Evolutionary conservation across 2,888 invertebrate genomes (phyloP).

Genomic region (Cephus pygmeus): DNA sequence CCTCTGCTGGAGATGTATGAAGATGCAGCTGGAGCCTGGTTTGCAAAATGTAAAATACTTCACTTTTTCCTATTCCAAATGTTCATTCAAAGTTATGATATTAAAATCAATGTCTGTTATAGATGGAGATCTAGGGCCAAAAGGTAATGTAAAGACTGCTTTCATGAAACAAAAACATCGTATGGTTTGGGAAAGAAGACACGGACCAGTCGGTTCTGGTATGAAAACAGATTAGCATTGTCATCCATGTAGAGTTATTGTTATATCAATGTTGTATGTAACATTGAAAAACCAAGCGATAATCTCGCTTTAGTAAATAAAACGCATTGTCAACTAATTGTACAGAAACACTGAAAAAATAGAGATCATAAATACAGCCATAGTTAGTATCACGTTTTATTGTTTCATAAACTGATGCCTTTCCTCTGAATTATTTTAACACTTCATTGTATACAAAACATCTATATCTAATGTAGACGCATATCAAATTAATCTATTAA

Average conservation of each 20-base stretch:
- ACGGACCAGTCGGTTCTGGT: constrained; percentile 81
- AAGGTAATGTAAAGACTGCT: constrained; percentile 77
- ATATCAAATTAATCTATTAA: constrained; percentile 50
- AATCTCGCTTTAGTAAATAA: background rate
- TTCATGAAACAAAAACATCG: constrained; percentile 99
- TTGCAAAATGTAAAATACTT: constrained; percentile 85
- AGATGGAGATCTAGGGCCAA: constrained; percentile 94
- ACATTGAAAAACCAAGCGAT: background rate
- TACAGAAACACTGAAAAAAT: background rate
- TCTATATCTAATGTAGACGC: constrained; percentile 41
- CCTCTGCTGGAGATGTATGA: constrained; percentile 78
- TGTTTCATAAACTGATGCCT: background rate
- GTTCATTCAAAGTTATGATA: background rate
- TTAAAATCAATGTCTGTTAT: constrained; percentile 37
- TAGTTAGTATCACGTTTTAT: background rate
- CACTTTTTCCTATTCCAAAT: background rate
- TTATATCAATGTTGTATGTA: constrained; percentile 36
- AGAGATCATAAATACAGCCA: background rate
- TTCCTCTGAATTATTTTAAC: background rate
- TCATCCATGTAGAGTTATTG: constrained; percentile 24
- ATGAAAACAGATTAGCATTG: constrained; percentile 64
- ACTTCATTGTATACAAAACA: constrained; percentile 35
- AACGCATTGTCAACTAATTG: background rate
- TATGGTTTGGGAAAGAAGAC: constrained; percentile 95
- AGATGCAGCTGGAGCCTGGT: constrained; percentile 86